Evolutionary conservation across 2,113 vertebrate genomes (phyloP), one percentile per base, ranked within the genome.

Genomic region (Erinaceus europaeus): DNA sequence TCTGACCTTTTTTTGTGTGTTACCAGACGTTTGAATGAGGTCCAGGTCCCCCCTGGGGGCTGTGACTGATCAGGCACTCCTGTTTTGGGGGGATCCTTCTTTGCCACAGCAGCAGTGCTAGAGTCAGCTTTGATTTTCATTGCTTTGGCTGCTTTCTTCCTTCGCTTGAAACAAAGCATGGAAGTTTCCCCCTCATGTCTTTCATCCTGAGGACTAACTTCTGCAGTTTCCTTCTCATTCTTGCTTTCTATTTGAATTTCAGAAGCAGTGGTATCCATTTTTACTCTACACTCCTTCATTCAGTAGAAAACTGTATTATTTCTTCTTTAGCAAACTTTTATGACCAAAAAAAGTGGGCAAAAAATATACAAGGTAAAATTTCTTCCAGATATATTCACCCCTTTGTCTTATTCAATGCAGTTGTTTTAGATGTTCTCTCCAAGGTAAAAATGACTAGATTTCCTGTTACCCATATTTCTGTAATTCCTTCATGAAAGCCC

Each of bases 111-210:
- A 5, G 86, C 90, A 78, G 81, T 87, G 85, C 95, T 85, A 0
- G 94, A 27, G 0, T 2, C 78, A 8, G 93, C 93, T 52, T 83
- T 93, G 21, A 48, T 5, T 1, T 93, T 64, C 44, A 12, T 44
- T 2, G 21, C 81, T 75, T 96, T 95, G 77, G 55, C 84, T 52
- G 94, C 15, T 85, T 97, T 97, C 95, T 97, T 98, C 67, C 96
- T 95, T 95, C 96, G 97, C 93, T 97, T 97, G 71, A 98, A 98
- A 84, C 97, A 98, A 25, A 98, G 96, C 68, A 94, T 90, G 5
- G 97, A 94, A 62, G 95, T 89, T 53, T 96, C 97, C 71, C 93
- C 89, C 17, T 94, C 83, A 59, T 81, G 92, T 29, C 93, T 95
- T 42, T 97, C 94, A 0, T 84, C n/a, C 0, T 83, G 88, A 73